phyloP scores from a whole-genome alignment of 1,140 invertebrate species.

The Ladona fulva region DNA sequence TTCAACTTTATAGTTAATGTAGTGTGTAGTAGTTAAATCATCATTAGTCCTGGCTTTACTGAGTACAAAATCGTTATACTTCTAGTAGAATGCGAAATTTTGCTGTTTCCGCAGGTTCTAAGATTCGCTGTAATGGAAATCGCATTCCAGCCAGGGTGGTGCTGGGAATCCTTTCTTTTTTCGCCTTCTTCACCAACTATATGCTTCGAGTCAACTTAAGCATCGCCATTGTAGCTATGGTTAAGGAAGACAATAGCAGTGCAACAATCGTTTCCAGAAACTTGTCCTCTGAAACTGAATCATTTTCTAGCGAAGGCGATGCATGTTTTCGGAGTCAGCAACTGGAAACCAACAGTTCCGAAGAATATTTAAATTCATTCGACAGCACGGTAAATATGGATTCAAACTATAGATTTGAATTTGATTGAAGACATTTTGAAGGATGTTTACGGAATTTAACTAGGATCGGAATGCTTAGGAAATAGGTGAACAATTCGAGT shows the following conservation, averaged over 20 bases:
- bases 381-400: background rate
- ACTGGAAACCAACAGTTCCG: background rate
- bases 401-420: too few relatives aligned
- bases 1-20: too few relatives aligned
- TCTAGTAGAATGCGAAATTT: too few relatives aligned
- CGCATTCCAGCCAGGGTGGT: conserved; percentile 25
- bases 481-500: conserved; percentile 24
- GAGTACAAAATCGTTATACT: too few relatives aligned
- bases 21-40: too few relatives aligned
- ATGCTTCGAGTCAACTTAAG: conserved; percentile 39
- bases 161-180: conserved; percentile 27
- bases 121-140: too few relatives aligned
- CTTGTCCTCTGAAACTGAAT: background rate
- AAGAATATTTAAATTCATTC: background rate
- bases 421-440: too few relatives aligned
- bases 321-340: background rate
- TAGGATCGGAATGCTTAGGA: background rate
- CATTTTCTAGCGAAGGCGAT: background rate
- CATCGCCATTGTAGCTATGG: conserved; percentile 41
- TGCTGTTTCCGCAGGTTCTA: too few relatives aligned
- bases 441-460: too few relatives aligned
- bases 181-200: conserved; percentile 30
- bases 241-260: conserved; percentile 29
- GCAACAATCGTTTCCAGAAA: background rate
- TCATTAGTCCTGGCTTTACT: too few relatives aligned